Evolutionary conservation across 2,888 invertebrate species (phyloP).

Genomic region (Uropetala carovei): DNA sequence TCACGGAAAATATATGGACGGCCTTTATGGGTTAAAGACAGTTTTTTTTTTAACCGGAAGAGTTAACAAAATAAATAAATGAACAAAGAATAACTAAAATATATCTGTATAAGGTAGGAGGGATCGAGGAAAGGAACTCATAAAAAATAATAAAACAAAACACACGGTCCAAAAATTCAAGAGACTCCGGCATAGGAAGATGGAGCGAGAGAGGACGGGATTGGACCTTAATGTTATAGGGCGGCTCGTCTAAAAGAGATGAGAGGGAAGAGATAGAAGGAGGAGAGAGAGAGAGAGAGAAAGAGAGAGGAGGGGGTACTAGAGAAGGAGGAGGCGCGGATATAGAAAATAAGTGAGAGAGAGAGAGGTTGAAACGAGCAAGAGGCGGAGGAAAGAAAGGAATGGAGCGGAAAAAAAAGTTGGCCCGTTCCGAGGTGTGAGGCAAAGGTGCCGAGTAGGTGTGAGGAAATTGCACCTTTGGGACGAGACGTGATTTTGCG

Average conservation of each 20-base stretch:
- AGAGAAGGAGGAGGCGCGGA: neutral
- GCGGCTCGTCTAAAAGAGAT: neutral
- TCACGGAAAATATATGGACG: too few relatives aligned
- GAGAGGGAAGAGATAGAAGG: neutral
- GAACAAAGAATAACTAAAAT: neutral
- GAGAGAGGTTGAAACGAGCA: neutral
- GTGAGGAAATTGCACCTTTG: conserved; percentile 24
- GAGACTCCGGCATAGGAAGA: neutral
- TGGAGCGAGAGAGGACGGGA: neutral
- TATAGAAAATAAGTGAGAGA: neutral
- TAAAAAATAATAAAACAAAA: neutral
- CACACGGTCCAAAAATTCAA: neutral
- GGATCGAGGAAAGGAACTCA: neutral
- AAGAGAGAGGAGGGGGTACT: neutral
- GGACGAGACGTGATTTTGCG: conserved; percentile 18
- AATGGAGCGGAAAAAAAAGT: neutral
- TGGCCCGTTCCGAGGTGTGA: neutral
- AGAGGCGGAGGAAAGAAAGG: neutral
- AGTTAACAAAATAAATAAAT: neutral
- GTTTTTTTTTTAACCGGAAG: neutral
- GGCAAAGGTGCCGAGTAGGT: conserved; percentile 19
- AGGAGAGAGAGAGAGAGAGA: neutral
- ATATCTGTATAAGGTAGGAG: neutral
- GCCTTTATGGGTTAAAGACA: too few relatives aligned
- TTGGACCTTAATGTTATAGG: conserved; percentile 10